These are phyloP conservation scores for Pseudorasbora parva DNA, from an alignment of 2,113 vertebrate genomes.

Conservation along the genomic window DNA sequence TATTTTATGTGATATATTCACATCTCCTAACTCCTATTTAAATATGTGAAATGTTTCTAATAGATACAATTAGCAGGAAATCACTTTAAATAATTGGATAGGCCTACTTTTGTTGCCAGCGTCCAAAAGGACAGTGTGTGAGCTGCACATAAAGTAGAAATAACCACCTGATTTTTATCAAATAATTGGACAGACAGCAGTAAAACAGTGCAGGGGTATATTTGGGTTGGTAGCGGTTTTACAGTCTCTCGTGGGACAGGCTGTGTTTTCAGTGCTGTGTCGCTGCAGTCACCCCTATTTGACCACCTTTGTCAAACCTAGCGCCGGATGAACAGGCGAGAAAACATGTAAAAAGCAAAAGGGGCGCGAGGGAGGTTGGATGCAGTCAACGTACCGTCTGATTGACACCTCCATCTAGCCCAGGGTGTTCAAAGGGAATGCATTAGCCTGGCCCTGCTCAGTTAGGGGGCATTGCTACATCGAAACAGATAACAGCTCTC, in stretches of 20 bases:
- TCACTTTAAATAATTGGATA: conserved; percentile 36
- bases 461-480: conserved; percentile 43
- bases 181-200: conserved; percentile 51
- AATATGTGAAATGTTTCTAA: conserved; percentile 34
- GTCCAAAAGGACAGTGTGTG: neutral
- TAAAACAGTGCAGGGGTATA: conserved; percentile 37
- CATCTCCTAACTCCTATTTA: neutral
- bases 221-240: conserved; percentile 24
- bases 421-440: conserved; percentile 49
- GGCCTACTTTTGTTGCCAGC: conserved; percentile 4
- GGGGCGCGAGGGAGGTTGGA: conserved; percentile 3
- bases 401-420: conserved; percentile 38
- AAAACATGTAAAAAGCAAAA: conserved; percentile 24
- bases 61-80: conserved; percentile 26
- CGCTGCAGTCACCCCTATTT: conserved; percentile 32
- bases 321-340: conserved; percentile 7
- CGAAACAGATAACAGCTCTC: conserved; percentile 7
- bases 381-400: conserved; percentile 27
- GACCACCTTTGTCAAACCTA: conserved; percentile 14
- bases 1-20: neutral
- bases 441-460: conserved; percentile 40
- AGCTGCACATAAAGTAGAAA: conserved; percentile 48
- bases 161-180: conserved; percentile 55
- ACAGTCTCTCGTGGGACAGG: conserved; percentile 24
- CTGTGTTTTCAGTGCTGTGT: conserved; percentile 1